Conservation (phyloP, 1,140 invertebrate species). For the Nomia melanderi region DNA sequence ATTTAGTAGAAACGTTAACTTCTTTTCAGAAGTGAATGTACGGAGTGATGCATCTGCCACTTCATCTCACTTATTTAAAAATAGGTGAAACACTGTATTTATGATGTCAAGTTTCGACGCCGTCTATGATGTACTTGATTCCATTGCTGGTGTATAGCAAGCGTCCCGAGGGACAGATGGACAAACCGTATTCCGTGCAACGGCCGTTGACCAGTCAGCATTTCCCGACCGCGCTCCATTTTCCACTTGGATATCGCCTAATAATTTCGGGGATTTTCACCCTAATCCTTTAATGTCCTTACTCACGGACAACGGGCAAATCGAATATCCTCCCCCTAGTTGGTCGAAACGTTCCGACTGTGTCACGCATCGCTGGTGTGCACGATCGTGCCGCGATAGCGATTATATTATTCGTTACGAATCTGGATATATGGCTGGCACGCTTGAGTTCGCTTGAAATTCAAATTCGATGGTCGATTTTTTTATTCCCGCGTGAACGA, state of each 20-base stretch:
- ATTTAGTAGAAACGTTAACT: no score
- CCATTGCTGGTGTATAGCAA: conserved; percentile 26
- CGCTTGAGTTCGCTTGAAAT: conserved; percentile 22
- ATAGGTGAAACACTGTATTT: no score
- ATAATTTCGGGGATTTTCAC: conserved; percentile 71
- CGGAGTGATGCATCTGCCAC: no score
- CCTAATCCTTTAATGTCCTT: conserved; percentile 70
- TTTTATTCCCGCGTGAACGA: conserved; percentile 1
- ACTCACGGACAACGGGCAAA: conserved; percentile 61
- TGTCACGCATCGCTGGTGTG: conserved; percentile 56
- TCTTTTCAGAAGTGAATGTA: no score
- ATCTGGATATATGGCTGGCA: conserved; percentile 24
- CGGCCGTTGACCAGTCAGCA: conserved; percentile 51
- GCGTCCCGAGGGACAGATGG: conserved; percentile 66
- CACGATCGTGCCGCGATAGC: conserved; percentile 47
- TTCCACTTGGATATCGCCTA: conserved; percentile 69
- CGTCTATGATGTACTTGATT: neutral
- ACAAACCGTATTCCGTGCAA: conserved; percentile 43
- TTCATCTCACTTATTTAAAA: no score
- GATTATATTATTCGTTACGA: conserved; percentile 61
- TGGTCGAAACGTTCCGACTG: conserved; percentile 41
- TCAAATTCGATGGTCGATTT: neutral
- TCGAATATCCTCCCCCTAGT: conserved; percentile 56
- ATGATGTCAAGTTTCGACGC: neutral
- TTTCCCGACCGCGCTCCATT: conserved; percentile 62